Evolutionary conservation across 2,888 invertebrate species (phyloP).

Genomic region (Agrotis exclamationis): DNA sequence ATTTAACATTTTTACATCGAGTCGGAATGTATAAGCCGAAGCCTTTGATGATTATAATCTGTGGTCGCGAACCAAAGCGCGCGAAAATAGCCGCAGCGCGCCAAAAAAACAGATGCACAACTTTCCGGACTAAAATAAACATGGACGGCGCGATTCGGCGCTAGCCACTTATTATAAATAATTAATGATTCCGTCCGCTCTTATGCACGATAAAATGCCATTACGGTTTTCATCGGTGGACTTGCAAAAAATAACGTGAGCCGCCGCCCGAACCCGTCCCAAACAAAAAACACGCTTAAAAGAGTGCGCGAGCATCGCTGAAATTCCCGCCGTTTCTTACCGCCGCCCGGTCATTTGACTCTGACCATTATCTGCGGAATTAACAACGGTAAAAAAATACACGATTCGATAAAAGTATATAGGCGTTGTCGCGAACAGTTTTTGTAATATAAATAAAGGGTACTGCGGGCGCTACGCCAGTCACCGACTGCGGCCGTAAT

Average conservation of each 20-base stretch:
- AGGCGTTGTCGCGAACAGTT: slow-evolving; percentile 82
- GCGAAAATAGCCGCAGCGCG: slow-evolving; percentile 71
- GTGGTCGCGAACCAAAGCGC: slow-evolving; percentile 55
- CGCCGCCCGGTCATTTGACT: slow-evolving; percentile 88
- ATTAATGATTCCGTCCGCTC: slow-evolving; percentile 90
- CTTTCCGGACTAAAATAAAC: slow-evolving; percentile 79
- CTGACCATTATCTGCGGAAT: slow-evolving; percentile 89
- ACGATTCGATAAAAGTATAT: slow-evolving; percentile 87
- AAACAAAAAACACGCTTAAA: slow-evolving; percentile 87
- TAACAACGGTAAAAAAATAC: slow-evolving; percentile 87
- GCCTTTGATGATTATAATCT: slow-evolving; percentile 49
- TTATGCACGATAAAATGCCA: slow-evolving; percentile 91
- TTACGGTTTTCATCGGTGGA: slow-evolving; percentile 89
- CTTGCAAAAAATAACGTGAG: slow-evolving; percentile 87
- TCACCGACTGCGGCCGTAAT: slow-evolving; percentile 77
- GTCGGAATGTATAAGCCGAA: slow-evolving; percentile 33
- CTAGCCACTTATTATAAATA: slow-evolving; percentile 91
- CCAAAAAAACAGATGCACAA: slow-evolving; percentile 72
- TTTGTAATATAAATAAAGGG: slow-evolving; percentile 85
- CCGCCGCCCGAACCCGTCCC: slow-evolving; percentile 84
- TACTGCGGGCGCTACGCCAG: slow-evolving; percentile 76
- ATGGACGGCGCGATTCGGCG: slow-evolving; percentile 83
- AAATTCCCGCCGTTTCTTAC: slow-evolving; percentile 89
- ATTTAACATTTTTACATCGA: slow-evolving; percentile 30
- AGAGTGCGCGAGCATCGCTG: slow-evolving; percentile 89